Evolutionary conservation across 2,113 vertebrate species (phyloP).

Genomic region (Zosterops pallidus): DNA sequence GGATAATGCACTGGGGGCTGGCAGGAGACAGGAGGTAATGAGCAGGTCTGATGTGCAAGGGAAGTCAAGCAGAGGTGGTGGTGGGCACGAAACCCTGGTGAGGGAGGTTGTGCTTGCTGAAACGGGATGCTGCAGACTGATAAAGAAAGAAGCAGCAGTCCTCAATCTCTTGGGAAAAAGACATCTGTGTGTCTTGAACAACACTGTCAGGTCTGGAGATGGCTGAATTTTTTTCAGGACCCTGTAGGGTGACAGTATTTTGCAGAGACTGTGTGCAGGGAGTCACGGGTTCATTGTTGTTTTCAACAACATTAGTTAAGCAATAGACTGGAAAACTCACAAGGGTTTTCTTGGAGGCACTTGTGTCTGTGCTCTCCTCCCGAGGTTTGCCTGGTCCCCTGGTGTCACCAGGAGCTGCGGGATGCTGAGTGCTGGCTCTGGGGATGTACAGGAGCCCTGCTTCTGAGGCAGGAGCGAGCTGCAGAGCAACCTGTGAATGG

Average conservation of each 20-base stretch:
- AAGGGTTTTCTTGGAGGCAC: not conserved
- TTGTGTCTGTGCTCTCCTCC: not conserved
- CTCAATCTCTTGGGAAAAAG: not conserved
- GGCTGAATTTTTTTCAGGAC: not conserved
- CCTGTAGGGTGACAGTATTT: not conserved
- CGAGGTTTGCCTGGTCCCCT: accelerated
- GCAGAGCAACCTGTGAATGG: not conserved
- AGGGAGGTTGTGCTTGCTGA: not conserved
- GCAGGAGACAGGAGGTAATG: not conserved
- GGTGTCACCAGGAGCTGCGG: accelerated
- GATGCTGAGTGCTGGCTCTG: accelerated
- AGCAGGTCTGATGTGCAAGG: accelerated
- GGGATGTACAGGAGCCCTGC: not conserved
- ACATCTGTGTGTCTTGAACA: not conserved
- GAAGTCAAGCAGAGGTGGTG: not conserved
- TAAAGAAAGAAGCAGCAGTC: not conserved
- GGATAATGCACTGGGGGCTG: too few relatives aligned
- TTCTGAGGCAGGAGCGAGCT: accelerated
- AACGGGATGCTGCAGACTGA: not conserved
- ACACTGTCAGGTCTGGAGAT: not conserved
- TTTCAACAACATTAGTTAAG: not conserved
- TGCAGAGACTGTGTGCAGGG: not conserved
- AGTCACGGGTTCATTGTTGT: not conserved
- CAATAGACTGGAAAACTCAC: not conserved
- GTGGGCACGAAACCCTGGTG: accelerated